Evolutionary conservation across 2,888 invertebrate species (phyloP), one percentile per base, ranked within the genome.

Genomic region (Drosophila borealis): DNA sequence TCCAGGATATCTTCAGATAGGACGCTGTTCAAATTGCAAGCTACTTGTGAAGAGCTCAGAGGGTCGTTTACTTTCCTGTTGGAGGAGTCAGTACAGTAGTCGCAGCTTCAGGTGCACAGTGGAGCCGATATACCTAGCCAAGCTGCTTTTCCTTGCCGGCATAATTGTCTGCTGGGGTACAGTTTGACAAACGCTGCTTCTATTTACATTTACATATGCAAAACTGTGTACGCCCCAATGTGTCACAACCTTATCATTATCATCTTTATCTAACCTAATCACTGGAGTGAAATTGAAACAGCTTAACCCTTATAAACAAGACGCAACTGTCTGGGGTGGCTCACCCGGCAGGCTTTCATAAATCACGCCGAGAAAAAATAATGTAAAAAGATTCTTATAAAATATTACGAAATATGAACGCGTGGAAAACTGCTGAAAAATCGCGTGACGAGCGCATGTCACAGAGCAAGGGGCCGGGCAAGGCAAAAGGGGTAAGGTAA

Each of bases 161-260:
- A 29, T 8, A 8, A 29, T 8, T 29, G 29, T 8, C 29, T 8
- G 29, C 29, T 29, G 29, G 46, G 14, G 2, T 9, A 77, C 67
- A 68, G 67, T 74, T 69, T 71, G 64, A 62, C 63, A 45, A 25
- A 0, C 41, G 46, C 39, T 49, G 49, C 2, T 19, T 9, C 21
- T n/a, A 29, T 29, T 55, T 34, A 8, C 36, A 36, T 36, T 11
- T 13, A 14, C 21, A 11, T 66, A 75, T 78, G 79, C 49, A 67
- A 77, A 77, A 49, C 62, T 29, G 25, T 36, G 14, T 25, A 50
- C 74, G 72, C 64, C 78, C 71, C 53, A 51, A 65, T 46, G 64
- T 83, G 83, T 86, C 88, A 83, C 78, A 81, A 80, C 78, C 83
- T 85, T 64, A 88, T 85, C 88, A 80, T 83, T 83, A 78, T 79